Evolutionary conservation across 2,888 invertebrate species (phyloP), one percentile per base, ranked within the genome.

Genomic region (Panzeria rudis): DNA sequence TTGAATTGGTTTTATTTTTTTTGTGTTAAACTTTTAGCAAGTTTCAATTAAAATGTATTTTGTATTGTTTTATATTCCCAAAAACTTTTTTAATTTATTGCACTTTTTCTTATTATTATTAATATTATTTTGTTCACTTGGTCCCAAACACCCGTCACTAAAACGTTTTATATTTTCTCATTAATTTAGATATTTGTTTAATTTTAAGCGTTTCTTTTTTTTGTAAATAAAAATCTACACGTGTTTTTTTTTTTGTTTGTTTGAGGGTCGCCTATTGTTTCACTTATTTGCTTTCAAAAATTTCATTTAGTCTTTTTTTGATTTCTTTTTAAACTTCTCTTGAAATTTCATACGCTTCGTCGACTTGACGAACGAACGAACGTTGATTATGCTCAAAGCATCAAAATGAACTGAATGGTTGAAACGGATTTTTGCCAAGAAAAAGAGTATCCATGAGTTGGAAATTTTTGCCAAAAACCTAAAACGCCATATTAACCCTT

Each of bases 401-500:
- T 88, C 88, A 91, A 89, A 90, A 87, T 89, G 88, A 89, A 91
- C 90, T 91, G 90, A 91, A 91, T 87, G 87, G 87, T 86, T 88
- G 88, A 88, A 87, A 87, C 86, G 86, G 77, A 78, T 86, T 88
- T 88, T 86, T 87, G 89, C 89, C 86, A 86, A 87, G 52, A 76
- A 85, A 85, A 85, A 82, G 85, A 82, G 85, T 85, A 66, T 62
- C 35, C 66, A 23, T 78, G 73, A 78, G 71, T 52, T 75, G 35
- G 44, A 69, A 54, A 73, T 44, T 71, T 64, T 44, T 35, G 6
- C n/a, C 23, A 25, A 56, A 79, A 61, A 50, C 3, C 50, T 23
- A 25, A 25, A 62, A 64, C 17, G 41, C 62, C 76, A 80, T 68
- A 79, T 77, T 86, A 83, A 76, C 44, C 72, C 81, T 66, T 35